Base-by-base conservation (phyloP, 2,113 vertebrate genomes). In the Salvelinus sp. region DNA sequence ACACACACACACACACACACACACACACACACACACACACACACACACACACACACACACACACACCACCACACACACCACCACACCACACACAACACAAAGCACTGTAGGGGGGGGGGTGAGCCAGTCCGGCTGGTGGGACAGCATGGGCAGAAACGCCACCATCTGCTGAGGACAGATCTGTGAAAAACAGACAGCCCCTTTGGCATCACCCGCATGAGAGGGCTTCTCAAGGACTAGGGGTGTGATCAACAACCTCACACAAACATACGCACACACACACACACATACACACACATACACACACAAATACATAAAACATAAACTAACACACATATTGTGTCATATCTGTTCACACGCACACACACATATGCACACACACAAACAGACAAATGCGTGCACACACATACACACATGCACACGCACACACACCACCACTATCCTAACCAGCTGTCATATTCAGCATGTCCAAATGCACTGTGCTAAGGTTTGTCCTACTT, bases 101-200 rank as follows among this genome's bases (percentile, higher is more conserved):
- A 54, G 50, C 50, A 54, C 4, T 54, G 14, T 54, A 18, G 50
- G 3, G 23, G 23, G 23, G 79, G 83, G 69, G 84, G 91, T 90
- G 87, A 89, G 88, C 80, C 79, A 85, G 87, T 82, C 80, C 88
- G 86, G 90, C 87, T 88, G 89, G 88, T 88, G 79, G 88, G 83
- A 87, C 84, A 88, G 84, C 79, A 78, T 86, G 91, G 81, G 82
- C 81, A 85, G 88, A 86, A 86, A 90, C 87, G 71, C 88, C 78
- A 85, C 91, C 93, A 93, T 93, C 93, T 94, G 93, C 90, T 88
- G 85, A 81, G 85, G 83, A 84, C 80, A 78, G 84, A 92, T 90
- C 89, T 87, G 88, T 84, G 77, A 85, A 85, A 89, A 79, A 90
- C 38, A 58, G 48, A 58, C 70, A 58, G 44, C 62, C 69, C 80